Evolutionary conservation across 2,888 invertebrate species (phyloP).

Genomic region (Epiblema foenella): DNA sequence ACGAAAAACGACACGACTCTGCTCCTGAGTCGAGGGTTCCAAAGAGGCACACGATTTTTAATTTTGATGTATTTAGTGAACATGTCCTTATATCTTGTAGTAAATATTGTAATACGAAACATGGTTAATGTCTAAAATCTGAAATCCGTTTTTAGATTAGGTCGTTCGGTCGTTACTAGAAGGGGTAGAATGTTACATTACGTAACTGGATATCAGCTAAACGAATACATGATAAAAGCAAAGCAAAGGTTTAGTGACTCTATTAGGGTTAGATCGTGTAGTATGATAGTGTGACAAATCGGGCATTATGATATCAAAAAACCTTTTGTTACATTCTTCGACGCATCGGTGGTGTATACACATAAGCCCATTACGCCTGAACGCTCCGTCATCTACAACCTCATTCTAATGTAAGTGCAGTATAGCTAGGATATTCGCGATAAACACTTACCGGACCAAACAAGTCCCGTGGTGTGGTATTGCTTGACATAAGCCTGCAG

Average conservation of each 20-base stretch:
- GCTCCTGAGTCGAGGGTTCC: conserved; percentile 1
- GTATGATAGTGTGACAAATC: not conserved
- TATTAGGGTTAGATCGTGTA: not conserved
- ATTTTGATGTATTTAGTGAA: not conserved
- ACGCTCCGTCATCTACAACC: not conserved
- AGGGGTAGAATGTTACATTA: not conserved
- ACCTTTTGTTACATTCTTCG: conserved; percentile 10
- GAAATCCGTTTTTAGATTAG: not conserved
- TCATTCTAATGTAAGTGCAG: not conserved
- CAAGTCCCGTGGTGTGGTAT: conserved; percentile 97
- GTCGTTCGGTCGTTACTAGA: not conserved
- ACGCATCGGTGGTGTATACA: conserved; percentile 6
- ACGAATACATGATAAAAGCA: not conserved
- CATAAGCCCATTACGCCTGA: not conserved
- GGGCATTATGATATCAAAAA: conserved; percentile 12
- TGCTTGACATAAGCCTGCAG: conserved; percentile 97
- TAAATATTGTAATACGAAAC: not conserved
- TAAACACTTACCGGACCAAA: conserved; percentile 91
- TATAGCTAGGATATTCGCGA: conserved; percentile 38
- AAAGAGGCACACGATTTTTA: not conserved
- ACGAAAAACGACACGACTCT: conserved; percentile 19
- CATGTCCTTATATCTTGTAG: not conserved
- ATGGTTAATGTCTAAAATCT: not conserved
- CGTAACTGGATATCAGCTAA: not conserved
- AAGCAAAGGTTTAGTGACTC: conserved; percentile 3